phyloP scores from a whole-genome alignment of 1,140 invertebrate species.

The Halotydeus destructor region DNA sequence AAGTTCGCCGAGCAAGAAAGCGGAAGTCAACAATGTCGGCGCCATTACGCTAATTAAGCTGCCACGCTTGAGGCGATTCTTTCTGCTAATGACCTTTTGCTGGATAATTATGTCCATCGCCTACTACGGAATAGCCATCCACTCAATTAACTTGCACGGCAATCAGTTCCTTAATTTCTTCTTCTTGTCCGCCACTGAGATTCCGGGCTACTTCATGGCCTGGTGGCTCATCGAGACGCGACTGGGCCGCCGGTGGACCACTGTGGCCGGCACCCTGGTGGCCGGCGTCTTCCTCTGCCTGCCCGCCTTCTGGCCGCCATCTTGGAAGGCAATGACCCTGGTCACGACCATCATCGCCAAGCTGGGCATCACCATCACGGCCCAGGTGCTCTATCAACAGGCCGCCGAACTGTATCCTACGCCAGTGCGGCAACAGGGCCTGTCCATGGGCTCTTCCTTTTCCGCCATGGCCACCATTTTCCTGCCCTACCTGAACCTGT shows the following conservation, averaged over 20 bases:
- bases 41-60: not conserved
- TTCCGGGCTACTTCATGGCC: slow-evolving; percentile 17
- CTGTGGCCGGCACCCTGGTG: slow-evolving; percentile 19
- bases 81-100: too few relatives aligned
- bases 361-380: slow-evolving; percentile 14
- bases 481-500: slow-evolving; percentile 33
- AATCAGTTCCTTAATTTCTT: slow-evolving; percentile 41
- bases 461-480: slow-evolving; percentile 30
- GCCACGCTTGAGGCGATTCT: too few relatives aligned
- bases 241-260: slow-evolving; percentile 22
- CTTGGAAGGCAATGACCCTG: not conserved
- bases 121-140: slow-evolving; percentile 19
- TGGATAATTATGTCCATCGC: slow-evolving; percentile 11
- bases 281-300: slow-evolving; percentile 21
- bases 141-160: slow-evolving; percentile 19
- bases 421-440: slow-evolving; percentile 19
- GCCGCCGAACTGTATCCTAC: slow-evolving; percentile 20
- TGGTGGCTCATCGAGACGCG: slow-evolving; percentile 17
- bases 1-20: not conserved
- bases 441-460: slow-evolving; percentile 17
- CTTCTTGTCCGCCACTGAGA: slow-evolving; percentile 25
- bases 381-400: slow-evolving; percentile 17
- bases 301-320: slow-evolving; percentile 18
- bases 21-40: not conserved
- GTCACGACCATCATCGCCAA: slow-evolving; percentile 15